A percentile compares a stretch with the other conserved stretches of the same genome.
Conservation (phyloP, 2,797 vertebrate genomes). For the Triplophysa yarkandensis region DNA sequence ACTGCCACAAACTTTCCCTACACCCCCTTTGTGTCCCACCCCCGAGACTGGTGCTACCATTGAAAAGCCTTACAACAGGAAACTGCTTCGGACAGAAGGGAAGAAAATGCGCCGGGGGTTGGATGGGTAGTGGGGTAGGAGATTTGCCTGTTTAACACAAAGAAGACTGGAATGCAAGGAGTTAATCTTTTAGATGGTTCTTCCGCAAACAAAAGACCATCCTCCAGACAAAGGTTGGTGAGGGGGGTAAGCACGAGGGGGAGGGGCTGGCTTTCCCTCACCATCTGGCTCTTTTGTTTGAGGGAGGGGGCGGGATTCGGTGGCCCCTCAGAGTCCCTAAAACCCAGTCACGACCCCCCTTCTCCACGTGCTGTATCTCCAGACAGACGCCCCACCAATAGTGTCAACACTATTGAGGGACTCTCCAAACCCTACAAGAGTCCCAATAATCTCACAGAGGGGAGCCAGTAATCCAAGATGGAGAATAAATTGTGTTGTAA, state of each 20-base stretch:
- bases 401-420: conserved; percentile 63
- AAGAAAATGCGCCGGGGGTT: conserved; percentile 52
- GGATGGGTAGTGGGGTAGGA: conserved; percentile 60
- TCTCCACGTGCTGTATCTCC: conserved; percentile 71
- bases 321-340: conserved; percentile 52
- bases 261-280: conserved; percentile 73
- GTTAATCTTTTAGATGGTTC: conserved; percentile 80
- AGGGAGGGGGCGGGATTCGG: conserved; percentile 63
- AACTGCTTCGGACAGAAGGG: conserved; percentile 58
- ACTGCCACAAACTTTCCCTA: conserved; percentile 62
- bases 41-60: conserved; percentile 41
- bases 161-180: conserved; percentile 80
- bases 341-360: conserved; percentile 54
- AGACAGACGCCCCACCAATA: conserved; percentile 71
- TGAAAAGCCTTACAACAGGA: conserved; percentile 66
- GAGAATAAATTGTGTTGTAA: conserved; percentile 29
- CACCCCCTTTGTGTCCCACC: conserved; percentile 49
- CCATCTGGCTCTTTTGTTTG: conserved; percentile 85
- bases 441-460: conserved; percentile 36
- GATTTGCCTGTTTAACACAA: conserved; percentile 83
- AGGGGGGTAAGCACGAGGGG: conserved; percentile 57
- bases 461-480: conserved; percentile 41
- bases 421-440: conserved; percentile 52
- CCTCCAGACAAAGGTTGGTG: conserved; percentile 81
- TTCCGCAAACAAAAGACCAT: conserved; percentile 82